Evolutionary conservation across 2,888 invertebrate genomes (phyloP).

Genomic region (Margaritifera margaritifera): DNA sequence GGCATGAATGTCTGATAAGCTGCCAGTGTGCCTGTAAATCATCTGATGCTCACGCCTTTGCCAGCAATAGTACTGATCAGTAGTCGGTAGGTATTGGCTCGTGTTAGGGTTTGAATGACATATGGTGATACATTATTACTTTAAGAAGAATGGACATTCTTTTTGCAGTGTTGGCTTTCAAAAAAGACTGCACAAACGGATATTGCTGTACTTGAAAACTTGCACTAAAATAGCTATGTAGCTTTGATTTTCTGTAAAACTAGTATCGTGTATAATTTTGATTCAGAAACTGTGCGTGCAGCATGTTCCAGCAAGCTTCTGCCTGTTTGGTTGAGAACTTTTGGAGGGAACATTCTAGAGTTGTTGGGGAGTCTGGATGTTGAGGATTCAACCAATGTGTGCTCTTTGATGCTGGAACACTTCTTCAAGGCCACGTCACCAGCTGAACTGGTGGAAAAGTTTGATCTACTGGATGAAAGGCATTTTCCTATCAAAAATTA

Average conservation of each 20-base stretch:
- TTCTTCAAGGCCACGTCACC: constrained; percentile 76
- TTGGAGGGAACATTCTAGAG: constrained; percentile 81
- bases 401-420: constrained; percentile 75
- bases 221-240: not conserved
- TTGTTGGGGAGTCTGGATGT: constrained; percentile 85
- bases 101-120: too few species aligned
- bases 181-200: too few species aligned
- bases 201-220: too few species aligned
- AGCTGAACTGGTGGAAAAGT: constrained; percentile 60
- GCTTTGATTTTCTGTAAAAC: not conserved
- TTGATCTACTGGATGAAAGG: constrained; percentile 67
- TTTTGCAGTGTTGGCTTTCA: too few species aligned
- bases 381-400: constrained; percentile 78
- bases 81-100: too few species aligned
- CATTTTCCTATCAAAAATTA: constrained; percentile 31
- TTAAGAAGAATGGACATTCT: too few species aligned
- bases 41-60: too few species aligned
- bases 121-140: too few species aligned
- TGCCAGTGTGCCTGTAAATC: too few species aligned
- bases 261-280: constrained; percentile 6
- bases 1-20: too few species aligned
- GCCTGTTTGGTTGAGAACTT: constrained; percentile 84
- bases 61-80: too few species aligned
- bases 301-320: constrained; percentile 73
- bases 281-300: constrained; percentile 68